phyloP scores from a whole-genome alignment of 2,113 vertebrate species.

The Nycticebus coucang region DNA sequence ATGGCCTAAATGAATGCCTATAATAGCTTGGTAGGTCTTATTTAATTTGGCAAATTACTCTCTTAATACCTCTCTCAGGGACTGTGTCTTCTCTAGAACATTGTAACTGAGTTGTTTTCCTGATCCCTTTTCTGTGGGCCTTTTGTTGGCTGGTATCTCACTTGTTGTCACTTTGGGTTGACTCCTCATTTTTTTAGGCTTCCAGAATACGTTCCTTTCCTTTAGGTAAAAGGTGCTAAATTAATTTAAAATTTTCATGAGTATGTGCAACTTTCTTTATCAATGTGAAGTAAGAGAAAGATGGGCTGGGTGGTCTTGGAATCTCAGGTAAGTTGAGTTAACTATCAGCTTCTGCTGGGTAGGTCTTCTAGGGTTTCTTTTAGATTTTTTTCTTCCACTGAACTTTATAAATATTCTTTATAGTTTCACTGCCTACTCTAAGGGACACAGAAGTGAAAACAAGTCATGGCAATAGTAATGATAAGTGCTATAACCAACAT shows the following conservation, averaged over 20 bases:
- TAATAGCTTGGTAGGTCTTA: background rate
- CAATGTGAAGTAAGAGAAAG: background rate
- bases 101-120: background rate
- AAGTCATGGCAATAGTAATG: background rate
- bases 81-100: background rate
- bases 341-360: background rate
- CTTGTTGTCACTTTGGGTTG: background rate
- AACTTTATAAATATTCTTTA: background rate
- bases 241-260: background rate
- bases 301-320: background rate
- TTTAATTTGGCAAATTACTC: conserved; percentile 24
- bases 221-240: background rate
- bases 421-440: background rate
- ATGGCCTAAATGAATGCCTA: background rate
- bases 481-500: background rate
- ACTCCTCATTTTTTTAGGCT: background rate
- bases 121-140: background rate
- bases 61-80: background rate
- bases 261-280: background rate
- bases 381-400: background rate
- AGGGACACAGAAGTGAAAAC: background rate
- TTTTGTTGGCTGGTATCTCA: background rate
- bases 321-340: background rate
- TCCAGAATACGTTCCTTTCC: background rate
- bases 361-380: background rate